Evolutionary conservation across 1,140 invertebrate genomes (phyloP).

Genomic region (Steinernema feltiae): DNA sequence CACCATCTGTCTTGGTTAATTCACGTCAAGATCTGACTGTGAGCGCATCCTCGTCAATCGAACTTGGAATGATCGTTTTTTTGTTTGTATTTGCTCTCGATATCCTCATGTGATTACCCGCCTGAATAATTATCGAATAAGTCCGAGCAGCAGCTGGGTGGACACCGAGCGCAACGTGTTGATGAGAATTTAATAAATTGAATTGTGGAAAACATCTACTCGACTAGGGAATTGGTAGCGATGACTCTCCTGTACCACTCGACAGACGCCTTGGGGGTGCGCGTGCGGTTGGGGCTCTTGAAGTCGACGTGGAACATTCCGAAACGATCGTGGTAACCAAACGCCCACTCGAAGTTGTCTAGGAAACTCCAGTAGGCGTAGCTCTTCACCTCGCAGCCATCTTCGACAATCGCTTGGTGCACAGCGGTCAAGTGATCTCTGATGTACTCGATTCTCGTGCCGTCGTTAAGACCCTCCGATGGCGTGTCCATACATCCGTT

Average conservation of each 20-base stretch:
- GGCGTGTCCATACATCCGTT: not conserved
- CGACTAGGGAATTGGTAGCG: not conserved
- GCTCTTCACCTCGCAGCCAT: not conserved
- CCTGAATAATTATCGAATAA: no score
- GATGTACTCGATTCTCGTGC: not conserved
- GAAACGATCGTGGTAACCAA: conserved; percentile 5
- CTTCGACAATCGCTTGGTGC: not conserved
- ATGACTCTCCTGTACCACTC: conserved; percentile 4
- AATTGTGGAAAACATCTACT: not conserved
- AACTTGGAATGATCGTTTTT: no score
- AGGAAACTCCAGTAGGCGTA: not conserved
- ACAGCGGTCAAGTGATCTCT: not conserved
- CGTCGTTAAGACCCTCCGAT: not conserved
- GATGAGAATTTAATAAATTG: no score
- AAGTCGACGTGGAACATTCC: conserved; percentile 6
- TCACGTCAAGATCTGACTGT: no score
- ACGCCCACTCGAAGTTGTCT: conserved; percentile 3
- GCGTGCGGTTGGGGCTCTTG: not conserved
- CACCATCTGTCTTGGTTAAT: no score
- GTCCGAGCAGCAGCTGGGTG: no score
- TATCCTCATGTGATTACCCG: no score
- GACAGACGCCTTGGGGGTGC: not conserved
- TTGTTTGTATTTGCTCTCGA: no score
- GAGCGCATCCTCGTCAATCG: no score
- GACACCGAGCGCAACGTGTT: no score